Conservation (phyloP, 2,113 vertebrate genomes). For the Syrrhaptes paradoxus region DNA sequence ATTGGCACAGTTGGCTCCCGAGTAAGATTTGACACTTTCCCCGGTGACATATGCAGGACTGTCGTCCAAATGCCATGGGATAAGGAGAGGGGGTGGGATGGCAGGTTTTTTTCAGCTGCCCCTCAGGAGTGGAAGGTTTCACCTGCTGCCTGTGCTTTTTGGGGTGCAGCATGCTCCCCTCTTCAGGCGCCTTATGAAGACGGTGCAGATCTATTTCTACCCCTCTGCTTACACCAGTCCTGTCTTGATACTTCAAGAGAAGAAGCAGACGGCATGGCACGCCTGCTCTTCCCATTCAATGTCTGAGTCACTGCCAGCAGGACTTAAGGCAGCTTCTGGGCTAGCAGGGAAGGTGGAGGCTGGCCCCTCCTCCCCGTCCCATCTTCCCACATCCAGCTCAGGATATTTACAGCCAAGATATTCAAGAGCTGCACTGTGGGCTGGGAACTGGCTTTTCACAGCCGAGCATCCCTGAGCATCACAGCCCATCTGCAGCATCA, state of each 20-base stretch:
- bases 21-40: background rate
- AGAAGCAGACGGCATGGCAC: background rate
- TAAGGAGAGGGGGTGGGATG: background rate
- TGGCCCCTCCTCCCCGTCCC: background rate
- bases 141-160: background rate
- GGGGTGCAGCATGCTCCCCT: background rate
- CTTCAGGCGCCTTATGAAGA: background rate
- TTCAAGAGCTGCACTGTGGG: background rate
- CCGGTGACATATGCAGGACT: background rate
- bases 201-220: background rate
- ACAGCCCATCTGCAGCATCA: slow-evolving; percentile 21
- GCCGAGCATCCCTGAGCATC: background rate
- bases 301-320: slow-evolving; percentile 1
- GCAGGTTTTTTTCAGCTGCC: background rate
- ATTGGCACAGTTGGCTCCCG: background rate
- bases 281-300: background rate
- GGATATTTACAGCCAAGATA: slow-evolving; percentile 25
- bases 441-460: background rate
- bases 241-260: background rate
- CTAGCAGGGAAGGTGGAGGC: background rate
- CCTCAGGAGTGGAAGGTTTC: background rate
- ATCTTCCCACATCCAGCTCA: slow-evolving; percentile 8
- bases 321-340: slow-evolving; percentile 28
- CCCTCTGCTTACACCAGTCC: background rate
- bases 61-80: background rate